Base-by-base conservation (phyloP, 2,888 invertebrate genomes). In the Acrocera orbiculus region DNA sequence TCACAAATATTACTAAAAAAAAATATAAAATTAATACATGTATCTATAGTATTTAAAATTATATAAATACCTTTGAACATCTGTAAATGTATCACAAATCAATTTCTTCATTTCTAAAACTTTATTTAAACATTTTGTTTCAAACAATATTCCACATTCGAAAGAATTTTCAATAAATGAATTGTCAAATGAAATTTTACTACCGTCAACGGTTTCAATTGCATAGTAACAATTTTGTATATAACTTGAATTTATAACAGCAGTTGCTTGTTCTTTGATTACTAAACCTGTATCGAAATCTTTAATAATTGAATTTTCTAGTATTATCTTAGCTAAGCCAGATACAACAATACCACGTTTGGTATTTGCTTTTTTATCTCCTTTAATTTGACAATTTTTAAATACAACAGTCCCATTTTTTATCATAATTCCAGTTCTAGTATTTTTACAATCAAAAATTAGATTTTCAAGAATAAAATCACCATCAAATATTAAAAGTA, bases 271-370 rank as follows among this genome's bases (percentile, higher is more conserved):
- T 28, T 53, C 62, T 54, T 54, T 63, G 38, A 58, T 51, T 15
- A 63, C 59, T 28, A 71, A 48, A 3, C 64, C 67, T n/a, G 63
- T 64, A 7, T 63, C 61, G 47, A 72, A 66, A 24, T 63, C 59
- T 25, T 52, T 53, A 19, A 73, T 58, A 11, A 56, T 46, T 31
- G 67, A 68, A 40, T 64, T 56, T 9, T 63, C 50, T 4, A 69
- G 45, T 17, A 57, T 47, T 4, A 71, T 40, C 38, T 57, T 42
- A 1, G 50, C 45, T 47, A 36, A 56, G 48, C 43, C 62, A 56
- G 34, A 59, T 49, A 44, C 64, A n/a, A 69, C 58, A 16, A 71
- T 58, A 15, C 67, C 70, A 44, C 67, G 62, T 45, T 65, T 65
- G 3, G 65, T 66, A 5, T 64, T 62, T 3, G 65, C 65, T 27